Conservation (phyloP, 2,113 vertebrate species). For the Myrmecophaga tridactyla region DNA sequence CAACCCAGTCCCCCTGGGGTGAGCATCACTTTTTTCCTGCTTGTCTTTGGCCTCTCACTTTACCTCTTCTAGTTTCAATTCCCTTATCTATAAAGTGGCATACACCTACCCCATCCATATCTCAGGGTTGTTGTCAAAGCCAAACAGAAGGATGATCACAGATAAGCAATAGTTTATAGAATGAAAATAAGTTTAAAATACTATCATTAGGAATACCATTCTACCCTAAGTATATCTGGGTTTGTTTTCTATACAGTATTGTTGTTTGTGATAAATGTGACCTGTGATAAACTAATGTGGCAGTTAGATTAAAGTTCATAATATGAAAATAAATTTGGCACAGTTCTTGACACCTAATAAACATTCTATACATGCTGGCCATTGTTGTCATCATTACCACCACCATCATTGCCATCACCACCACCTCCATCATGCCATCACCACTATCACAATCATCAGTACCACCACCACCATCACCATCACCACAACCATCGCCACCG, state of each 20-base stretch:
- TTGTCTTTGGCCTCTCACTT: background rate
- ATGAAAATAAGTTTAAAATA: background rate
- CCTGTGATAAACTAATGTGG: background rate
- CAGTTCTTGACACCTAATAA: background rate
- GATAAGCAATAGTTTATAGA: background rate
- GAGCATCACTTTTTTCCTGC: background rate
- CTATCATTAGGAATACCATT: background rate
- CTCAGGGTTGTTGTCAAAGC: background rate
- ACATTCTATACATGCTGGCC: background rate
- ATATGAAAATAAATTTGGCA: background rate
- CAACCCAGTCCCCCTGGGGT: background rate
- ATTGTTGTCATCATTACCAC: background rate
- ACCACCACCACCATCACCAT: background rate
- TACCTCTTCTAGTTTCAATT: background rate
- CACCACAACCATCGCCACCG: background rate
- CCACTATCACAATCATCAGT: background rate
- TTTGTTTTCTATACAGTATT: background rate
- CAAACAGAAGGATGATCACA: slow-evolving; percentile 22
- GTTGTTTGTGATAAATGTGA: background rate
- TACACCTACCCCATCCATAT: background rate
- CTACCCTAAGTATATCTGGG: background rate
- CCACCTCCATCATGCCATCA: background rate
- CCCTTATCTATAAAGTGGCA: background rate
- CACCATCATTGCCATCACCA: background rate
- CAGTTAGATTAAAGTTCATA: background rate